Evolutionary conservation across 1,140 invertebrate genomes (phyloP), one percentile per base, ranked within the genome.

Genomic region (Cylas formicarius): DNA sequence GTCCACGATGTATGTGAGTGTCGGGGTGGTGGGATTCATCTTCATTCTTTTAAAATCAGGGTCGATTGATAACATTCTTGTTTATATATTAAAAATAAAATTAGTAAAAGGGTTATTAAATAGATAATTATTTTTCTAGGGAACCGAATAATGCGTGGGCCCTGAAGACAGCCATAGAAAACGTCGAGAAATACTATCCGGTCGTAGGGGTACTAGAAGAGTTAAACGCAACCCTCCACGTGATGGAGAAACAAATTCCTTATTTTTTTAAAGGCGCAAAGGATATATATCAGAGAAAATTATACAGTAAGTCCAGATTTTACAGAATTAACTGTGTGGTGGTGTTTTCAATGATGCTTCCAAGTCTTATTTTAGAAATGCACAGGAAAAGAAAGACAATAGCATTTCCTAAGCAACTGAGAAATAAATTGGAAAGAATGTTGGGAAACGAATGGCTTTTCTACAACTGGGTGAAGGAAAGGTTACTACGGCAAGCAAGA

Each of bases 191-290:
- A 56, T 76, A 77, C 67, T 83, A 77, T 63, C 70, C 74, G 4
- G 76, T 81, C 6, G 75, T 83, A 16, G 80, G 80, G 16, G 65
- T 83, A 48, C 62, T 82, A 28, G 79, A 82, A 60, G 68, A 76
- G 57, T 63, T 82, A 50, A 74, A 81, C 54, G 67, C 70, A 23
- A 80, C 80, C 5, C 54, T 82, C 5, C 61, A 68, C 4, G 67
- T 74, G 5, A 55, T 82, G 2, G 76, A 81, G 61, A 67, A 67
- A 14, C 59, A 66, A 55, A 67, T 81, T 40, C 76, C 77, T 3
- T 70, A 70, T 45, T 82, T 77, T 56, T 82, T 81, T 49, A 67
- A 61, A 51, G 76, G 76, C 18, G 73, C 73, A 10, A 57, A 56
- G 21, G 55, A 68, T 23, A 56, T 77, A 8, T 81, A 77, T 53